Evolutionary conservation across 2,888 invertebrate species (phyloP).

Genomic region (Agapostemon virescens): DNA sequence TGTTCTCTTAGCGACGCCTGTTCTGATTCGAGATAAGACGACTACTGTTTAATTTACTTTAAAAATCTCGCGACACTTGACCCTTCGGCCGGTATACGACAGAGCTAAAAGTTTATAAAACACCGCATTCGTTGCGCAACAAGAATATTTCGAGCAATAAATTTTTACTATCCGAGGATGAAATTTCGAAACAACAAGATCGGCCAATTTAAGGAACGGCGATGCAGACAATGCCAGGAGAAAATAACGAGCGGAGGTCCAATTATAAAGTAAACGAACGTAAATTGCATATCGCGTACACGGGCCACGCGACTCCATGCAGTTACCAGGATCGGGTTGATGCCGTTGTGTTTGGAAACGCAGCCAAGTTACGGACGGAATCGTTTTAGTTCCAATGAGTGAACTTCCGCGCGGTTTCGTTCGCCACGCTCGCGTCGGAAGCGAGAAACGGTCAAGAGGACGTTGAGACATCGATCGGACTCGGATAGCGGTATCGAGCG

Average conservation of each 20-base stretch:
- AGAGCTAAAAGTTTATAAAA: neutral
- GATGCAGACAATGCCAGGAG: neutral
- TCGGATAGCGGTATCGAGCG: conserved; percentile 39
- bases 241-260: neutral
- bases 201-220: neutral
- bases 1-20: too few relatives aligned
- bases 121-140: neutral
- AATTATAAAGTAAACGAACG: neutral
- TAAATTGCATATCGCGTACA: neutral
- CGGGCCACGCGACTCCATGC: neutral
- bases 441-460: conserved; percentile 42
- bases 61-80: too few relatives aligned
- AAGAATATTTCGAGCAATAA: neutral
- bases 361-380: neutral
- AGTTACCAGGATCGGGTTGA: neutral
- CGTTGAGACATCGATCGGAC: conserved; percentile 49
- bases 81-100: too few relatives aligned
- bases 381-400: conserved; percentile 43
- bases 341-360: conserved; percentile 16
- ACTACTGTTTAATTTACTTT: too few relatives aligned
- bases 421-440: conserved; percentile 34
- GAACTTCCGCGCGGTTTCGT: conserved; percentile 44
- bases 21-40: too few relatives aligned
- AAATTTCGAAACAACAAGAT: neutral
- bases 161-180: too few relatives aligned